These are phyloP conservation scores for Drosophila fulvimacula DNA, from an alignment of 2,888 invertebrate genomes.

Conservation along the genomic window DNA sequence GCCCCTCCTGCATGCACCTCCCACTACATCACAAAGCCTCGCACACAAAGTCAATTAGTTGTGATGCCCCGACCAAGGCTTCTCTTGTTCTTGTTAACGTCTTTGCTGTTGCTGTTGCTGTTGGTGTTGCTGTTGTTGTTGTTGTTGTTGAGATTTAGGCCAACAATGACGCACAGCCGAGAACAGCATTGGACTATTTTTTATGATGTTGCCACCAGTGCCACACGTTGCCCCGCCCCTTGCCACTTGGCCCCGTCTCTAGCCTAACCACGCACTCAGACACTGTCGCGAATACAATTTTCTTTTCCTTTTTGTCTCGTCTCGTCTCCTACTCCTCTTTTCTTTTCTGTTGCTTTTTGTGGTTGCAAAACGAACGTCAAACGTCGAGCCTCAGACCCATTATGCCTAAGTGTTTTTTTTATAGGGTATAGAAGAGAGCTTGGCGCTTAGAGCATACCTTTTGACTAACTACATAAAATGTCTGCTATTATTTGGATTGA, in stretches of 20 bases:
- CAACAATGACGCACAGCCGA: constrained; percentile 74
- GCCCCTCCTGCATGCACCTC: neutral
- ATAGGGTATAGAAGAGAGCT: neutral
- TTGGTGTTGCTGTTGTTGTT: constrained; percentile 7
- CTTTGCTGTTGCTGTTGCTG: constrained; percentile 20
- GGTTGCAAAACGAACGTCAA: constrained; percentile 52
- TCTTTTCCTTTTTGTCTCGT: constrained; percentile 7
- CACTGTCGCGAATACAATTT: constrained; percentile 51
- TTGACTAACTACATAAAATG: neutral
- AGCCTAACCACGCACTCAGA: constrained; percentile 25
- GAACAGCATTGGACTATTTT: constrained; percentile 64
- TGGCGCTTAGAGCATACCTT: neutral
- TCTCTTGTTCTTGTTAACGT: constrained; percentile 28
- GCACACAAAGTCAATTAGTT: constrained; percentile 74
- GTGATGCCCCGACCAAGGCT: constrained; percentile 63
- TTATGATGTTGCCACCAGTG: constrained; percentile 56
- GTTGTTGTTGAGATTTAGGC: constrained; percentile 64
- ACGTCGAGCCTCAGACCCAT: constrained; percentile 42
- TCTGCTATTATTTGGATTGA: neutral
- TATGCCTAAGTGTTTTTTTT: constrained; percentile 37
- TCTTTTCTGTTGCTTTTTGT: constrained; percentile 14
- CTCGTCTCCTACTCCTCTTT: neutral
- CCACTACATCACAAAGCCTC: constrained; percentile 29
- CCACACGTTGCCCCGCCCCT: constrained; percentile 7
- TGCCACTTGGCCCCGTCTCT: neutral